Conservation (phyloP, 2,113 vertebrate species). For the Calyptomena viridis region DNA sequence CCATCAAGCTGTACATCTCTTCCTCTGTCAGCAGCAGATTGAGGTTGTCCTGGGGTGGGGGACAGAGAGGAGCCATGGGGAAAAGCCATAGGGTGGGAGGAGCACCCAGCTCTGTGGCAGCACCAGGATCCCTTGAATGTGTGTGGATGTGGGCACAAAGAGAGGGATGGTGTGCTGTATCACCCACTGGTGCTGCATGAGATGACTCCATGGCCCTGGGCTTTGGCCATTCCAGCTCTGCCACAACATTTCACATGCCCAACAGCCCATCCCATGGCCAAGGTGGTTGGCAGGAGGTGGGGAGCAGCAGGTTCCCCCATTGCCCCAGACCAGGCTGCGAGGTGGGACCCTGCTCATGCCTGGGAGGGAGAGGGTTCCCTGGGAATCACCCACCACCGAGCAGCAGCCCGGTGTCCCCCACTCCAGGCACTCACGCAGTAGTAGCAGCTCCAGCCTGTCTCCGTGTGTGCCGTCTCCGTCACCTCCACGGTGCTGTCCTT, state of each 20-base stretch:
- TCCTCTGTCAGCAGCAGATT: constrained; percentile 95
- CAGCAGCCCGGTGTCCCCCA: not conserved
- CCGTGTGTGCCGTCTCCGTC: constrained; percentile 85
- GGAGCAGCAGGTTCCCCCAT: not conserved
- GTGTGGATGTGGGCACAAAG: rapidly evolving
- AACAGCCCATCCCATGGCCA: rapidly evolving
- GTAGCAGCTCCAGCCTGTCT: constrained; percentile 95
- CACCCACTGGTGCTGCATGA: not conserved
- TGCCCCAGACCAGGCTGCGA: rapidly evolving
- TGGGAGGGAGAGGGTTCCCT: rapidly evolving
- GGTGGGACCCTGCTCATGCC: not conserved
- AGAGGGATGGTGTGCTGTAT: not conserved
- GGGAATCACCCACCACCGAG: not conserved
- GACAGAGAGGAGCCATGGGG: not conserved
- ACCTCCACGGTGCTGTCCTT: constrained; percentile 81
- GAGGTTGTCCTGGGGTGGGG: constrained; percentile 85
- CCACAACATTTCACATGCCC: not conserved
- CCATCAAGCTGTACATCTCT: constrained; percentile 93
- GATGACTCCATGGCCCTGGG: rapidly evolving
- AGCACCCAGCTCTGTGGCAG: rapidly evolving
- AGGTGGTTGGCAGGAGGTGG: not conserved
- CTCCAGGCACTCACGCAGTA: constrained; percentile 85
- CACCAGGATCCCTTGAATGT: rapidly evolving
- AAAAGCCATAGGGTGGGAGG: not conserved
- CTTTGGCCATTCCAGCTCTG: not conserved